Base-by-base conservation (phyloP, 2,888 invertebrate genomes). In the Meteorus colon region DNA sequence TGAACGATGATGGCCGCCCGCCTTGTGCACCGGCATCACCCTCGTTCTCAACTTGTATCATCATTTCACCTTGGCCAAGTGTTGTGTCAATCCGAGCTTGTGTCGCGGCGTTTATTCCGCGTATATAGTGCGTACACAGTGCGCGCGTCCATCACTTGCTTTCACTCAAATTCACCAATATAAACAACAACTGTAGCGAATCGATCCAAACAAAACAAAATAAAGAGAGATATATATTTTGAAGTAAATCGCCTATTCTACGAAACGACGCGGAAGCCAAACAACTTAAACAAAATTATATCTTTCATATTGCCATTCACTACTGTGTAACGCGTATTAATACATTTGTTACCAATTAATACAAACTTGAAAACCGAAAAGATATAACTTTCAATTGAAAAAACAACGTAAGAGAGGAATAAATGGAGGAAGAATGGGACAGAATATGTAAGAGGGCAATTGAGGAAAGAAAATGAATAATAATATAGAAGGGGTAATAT, bases 1-100 rank as follows among this genome's bases (percentile, higher is more conserved):
- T 55, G 16, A 71, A 74, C 76, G 8, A 75, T 69, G 37, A 68
- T 85, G 85, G 85, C 82, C 81, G 70, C 71, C 66, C 84, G 85
- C 84, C 85, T 84, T 82, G 84, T 83, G 82, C 82, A 85, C 84
- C 81, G 82, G 79, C 78, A 80, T 78, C 82, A 79, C 41, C 10
- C 65, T 65, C 34, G 37, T 65, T 55, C 19, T 55, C 19, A 6
- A 19, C 19, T 24, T 19, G n/a, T 19, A 19, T 55, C 55, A 55
- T 69, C 31, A 31, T 48, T 51, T 34, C 72, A 67, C 62, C 55
- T 75, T 69, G 65, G 65, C 16, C 67, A 71, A 65, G 73, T 69
- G 73, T 74, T 76, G 74, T 74, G 71, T 68, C 78, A 80, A 82
- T 82, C 83, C 78, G 84, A 82, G 81, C 80, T 81, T 78, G 81